Conservation (phyloP, 2,113 vertebrate genomes). For the Charadrius vociferus region DNA sequence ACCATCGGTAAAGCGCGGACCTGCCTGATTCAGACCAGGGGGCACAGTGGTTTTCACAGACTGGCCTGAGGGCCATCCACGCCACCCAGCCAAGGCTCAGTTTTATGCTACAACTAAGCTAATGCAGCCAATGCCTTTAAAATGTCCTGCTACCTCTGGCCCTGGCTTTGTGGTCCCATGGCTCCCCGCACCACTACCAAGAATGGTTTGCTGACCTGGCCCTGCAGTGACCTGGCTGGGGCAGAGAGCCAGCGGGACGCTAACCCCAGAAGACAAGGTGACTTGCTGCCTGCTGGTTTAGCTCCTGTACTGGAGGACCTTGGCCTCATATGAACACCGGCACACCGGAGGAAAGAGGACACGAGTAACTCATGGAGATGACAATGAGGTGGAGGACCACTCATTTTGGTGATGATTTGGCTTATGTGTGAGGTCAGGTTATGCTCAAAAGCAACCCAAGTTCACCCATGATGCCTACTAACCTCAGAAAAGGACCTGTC, state of each 20-base stretch:
- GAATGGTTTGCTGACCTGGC: not conserved
- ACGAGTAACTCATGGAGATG: not conserved
- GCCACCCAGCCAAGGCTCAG: not conserved
- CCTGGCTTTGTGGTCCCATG: not conserved
- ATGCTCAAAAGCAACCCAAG: not conserved
- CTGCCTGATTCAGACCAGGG: not conserved
- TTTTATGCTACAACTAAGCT: not conserved
- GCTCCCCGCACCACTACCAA: not conserved
- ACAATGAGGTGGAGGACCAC: not conserved
- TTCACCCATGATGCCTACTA: not conserved
- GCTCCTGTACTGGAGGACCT: not conserved
- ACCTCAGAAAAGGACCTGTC: not conserved
- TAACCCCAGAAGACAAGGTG: not conserved
- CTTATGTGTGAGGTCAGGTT: not conserved
- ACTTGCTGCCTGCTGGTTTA: not conserved
- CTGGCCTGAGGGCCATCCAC: not conserved
- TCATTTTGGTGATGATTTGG: not conserved
- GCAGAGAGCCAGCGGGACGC: not conserved
- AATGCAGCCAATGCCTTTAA: not conserved
- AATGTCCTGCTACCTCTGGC: not conserved
- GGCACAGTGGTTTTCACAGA: not conserved
- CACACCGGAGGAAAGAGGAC: not conserved
- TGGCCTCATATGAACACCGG: not conserved
- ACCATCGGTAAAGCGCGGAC: not conserved
- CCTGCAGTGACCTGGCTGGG: not conserved